Evolutionary conservation across 2,888 invertebrate species (phyloP), one percentile per base, ranked within the genome.

Genomic region (Stenurella melanura): DNA sequence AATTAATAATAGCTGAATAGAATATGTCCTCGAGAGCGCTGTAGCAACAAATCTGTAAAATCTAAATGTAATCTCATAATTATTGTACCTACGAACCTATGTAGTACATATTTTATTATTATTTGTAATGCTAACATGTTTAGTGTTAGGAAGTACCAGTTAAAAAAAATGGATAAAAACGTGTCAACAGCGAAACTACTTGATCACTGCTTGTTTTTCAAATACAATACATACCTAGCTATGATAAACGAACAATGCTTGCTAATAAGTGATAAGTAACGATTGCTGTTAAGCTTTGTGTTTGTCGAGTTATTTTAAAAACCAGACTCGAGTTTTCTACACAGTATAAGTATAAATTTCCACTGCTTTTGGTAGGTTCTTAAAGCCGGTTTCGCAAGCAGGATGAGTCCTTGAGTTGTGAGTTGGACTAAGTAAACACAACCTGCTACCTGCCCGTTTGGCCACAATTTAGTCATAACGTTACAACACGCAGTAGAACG

Each of bases 371-470:
- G 72, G 72, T 72, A 63, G 54, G 67, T 67, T 63, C 42, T 54
- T 5, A 72, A 67, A 81, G 79, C 81, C 81, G 79, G 81, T 81
- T 81, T 79, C 77, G 73, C 74, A 78, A 77, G 74, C 67, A 21
- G 67, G 61, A 70, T 75, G 56, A 74, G 77, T 74, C 78, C 80
- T 78, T 80, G 80, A 79, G 69, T 76, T 19, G 54, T 67, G 68
- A 56, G 30, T n/a, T 54, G 17, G 64, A 34, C 64, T 61, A 56
- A 72, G 72, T 72, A 72, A 72, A 72, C 38, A 72, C 72, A 72
- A 63, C 72, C 54, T 71, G 70, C 60, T 42, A 60, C 61, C 60
- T 61, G 61, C 63, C 63, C 63, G 72, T 50, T 70, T 18, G 72
- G 72, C 30, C 61, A 72, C 42, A 72, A 72, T 72, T 72, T 63